phyloP scores from a whole-genome alignment of 1,140 invertebrate species.

The Rhagoletis zephyria region DNA sequence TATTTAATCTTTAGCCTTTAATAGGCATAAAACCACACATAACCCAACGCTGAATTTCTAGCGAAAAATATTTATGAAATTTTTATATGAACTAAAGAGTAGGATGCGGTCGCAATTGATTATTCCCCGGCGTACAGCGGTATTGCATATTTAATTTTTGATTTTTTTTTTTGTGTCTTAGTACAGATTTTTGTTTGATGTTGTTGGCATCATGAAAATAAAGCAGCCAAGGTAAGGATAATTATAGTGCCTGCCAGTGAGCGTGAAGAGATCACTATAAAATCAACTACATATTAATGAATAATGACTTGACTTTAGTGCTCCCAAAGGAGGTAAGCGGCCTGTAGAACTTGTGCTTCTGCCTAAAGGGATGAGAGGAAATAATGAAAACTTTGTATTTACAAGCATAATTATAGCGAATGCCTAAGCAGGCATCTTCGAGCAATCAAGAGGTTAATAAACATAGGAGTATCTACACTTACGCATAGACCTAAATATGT shows the following conservation, averaged over 20 bases:
- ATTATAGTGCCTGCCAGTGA: background rate
- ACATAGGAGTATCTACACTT: background rate
- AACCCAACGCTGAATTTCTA: background rate
- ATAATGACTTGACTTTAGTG: slow-evolving; percentile 36
- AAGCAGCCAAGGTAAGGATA: slow-evolving; percentile 12
- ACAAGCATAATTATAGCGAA: background rate
- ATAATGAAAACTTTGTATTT: background rate
- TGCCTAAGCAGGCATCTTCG: background rate
- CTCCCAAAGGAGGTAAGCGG: background rate
- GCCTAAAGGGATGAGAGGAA: background rate
- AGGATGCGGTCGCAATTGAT: background rate
- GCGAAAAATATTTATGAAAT: background rate
- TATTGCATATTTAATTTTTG: slow-evolving; percentile 44
- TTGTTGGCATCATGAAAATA: background rate
- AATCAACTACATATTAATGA: slow-evolving; percentile 39
- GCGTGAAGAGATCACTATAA: background rate
- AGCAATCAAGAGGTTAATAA: background rate
- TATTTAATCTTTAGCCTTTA: slow-evolving; percentile 42
- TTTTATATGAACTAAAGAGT: background rate
- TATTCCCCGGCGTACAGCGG: slow-evolving; percentile 20
- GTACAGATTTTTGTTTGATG: slow-evolving; percentile 22
- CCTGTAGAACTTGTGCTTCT: background rate
- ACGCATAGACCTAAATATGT: background rate
- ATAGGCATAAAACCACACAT: slow-evolving; percentile 36
- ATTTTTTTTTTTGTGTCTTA: slow-evolving; percentile 26